Percentiles rank a stretch among this genome's conserved stretches.
These are phyloP conservation scores for Xyliphius kryptos DNA, from an alignment of 2,113 vertebrate genomes.

Conservation along the genomic window DNA sequence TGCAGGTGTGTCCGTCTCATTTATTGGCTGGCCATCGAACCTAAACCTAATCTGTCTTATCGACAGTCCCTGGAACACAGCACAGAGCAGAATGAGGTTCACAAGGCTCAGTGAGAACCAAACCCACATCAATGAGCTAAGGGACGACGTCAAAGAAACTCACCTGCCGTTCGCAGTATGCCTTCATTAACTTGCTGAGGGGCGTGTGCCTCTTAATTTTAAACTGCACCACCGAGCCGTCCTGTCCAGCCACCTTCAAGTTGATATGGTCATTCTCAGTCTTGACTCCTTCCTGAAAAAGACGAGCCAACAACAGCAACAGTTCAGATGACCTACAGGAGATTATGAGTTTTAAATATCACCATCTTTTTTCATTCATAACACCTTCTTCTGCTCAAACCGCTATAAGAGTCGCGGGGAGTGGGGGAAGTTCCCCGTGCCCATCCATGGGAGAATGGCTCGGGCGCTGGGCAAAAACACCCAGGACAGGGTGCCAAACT, in stretches of 20 bases:
- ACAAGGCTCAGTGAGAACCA: no score
- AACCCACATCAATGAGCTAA: no score
- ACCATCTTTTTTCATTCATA: no score
- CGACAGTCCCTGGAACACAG: conserved; percentile 63
- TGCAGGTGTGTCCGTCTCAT: conserved; percentile 74
- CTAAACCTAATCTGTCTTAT: conserved; percentile 79
- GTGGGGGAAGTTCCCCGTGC: no score
- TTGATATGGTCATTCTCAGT: conserved; percentile 90
- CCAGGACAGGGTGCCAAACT: no score
- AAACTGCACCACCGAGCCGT: conserved; percentile 89
- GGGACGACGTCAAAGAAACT: not conserved
- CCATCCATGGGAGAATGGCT: no score
- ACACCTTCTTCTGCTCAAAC: no score
- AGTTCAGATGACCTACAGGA: no score
- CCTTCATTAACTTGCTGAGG: conserved; percentile 92
- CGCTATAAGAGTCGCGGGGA: no score
- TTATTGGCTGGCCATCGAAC: conserved; percentile 77
- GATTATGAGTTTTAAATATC: no score
- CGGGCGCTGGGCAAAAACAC: no score
- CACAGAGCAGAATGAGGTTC: not conserved
- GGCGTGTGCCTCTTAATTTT: conserved; percentile 91
- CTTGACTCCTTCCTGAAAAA: conserved; percentile 79
- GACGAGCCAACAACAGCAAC: not conserved
- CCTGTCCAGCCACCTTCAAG: conserved; percentile 87
- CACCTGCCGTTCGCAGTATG: conserved; percentile 91